Base-by-base conservation (phyloP, 2,113 vertebrate species). In the Galeopterus variegatus region DNA sequence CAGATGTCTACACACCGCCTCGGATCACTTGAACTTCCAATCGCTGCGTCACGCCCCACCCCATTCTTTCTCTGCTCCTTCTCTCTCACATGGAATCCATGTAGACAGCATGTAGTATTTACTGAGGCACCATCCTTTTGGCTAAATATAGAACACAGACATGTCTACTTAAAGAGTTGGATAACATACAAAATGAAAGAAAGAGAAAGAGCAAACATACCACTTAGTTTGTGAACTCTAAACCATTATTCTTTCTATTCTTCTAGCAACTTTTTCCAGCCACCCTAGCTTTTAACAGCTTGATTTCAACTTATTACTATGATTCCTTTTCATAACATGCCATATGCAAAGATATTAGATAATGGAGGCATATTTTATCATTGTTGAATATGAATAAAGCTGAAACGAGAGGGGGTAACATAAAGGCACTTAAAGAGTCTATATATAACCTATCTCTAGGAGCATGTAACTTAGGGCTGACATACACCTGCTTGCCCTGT, bases 91-190 rank as follows among this genome's bases (percentile, higher is more conserved):
- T 6, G 76, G 54, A 94, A 67, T 58, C 45, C 60, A 33, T 60
- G 70, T 24, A 90, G 92, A 87, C 18, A 84, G 36, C 6, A 67
- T 45, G 73, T 36, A 52, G 58, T 76, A 95, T 95, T 94, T 94
- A 93, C 58, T 12, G 11, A 96, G 36, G 15, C 6, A 31, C 76
- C 65, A 80, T 85, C 81, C 84, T 93, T 97, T 69, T 87, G 41
- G 60, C 88, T 97, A 96, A 97, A 97, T 95, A 97, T 75, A 97
- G 97, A 96, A 96, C 72, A 77, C 21, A 92, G 92, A 86, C 56
- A 90, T 48, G 45, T 94, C 94, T 92, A 79, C 45, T 73, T 52
- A 52, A 88, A 91, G 50, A 89, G 69, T 94, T 65, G 84, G 94
- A 96, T 97, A 91, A 84, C 65, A 88, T 58, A 92, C n/a, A 86